Base-by-base conservation (phyloP, 35 echinoderm and acorn worm species). In the Eucidaris tribuloides region DNA sequence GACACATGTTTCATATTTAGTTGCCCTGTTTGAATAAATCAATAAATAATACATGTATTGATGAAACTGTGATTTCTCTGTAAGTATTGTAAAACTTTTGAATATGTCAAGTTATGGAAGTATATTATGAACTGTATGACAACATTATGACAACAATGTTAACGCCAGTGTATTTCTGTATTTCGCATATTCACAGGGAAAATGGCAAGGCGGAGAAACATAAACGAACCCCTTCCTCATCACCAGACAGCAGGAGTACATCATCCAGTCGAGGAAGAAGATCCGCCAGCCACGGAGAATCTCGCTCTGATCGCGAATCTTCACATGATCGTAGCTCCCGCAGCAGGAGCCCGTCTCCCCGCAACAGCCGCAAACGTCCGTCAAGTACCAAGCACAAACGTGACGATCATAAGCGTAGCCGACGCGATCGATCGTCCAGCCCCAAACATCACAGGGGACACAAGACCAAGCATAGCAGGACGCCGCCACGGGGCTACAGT, bases 351-450 rank as follows among this genome's bases (percentile, higher is more conserved):
- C 24, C 68, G n/a, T 41, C 68, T 2, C 68, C 68, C 24, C 68
- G 68, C n/a, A 74, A 74, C 37, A 74, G 37, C 20, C 34, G 68
- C 34, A 74, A 74, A 74, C 68, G 68, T n/a, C 68, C 29, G 37
- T 74, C 68, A 33, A 74, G 68, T 35, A 68, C 28, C 68, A 74
- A 74, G 68, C 68, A 40, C 41, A 74, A 74, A 6, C 30, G 68
- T 7, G 68, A 74, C 37, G 68, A 74, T 40, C 68, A 74, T 40
- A 74, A 74, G 36, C 68, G 68, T 40, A 44, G 68, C 68, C 68
- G 68, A n/a, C 68, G 68, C 13, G 68, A 74, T 32, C 68, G 68
- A 33, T 74, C 68, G 28, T 13, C 38, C 68, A 74, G 68, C 40
- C 68, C 68, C 68, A 74, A 74, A 25, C 68, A 74, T 36, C 68